Evolutionary conservation across 2,113 vertebrate genomes (phyloP).

Genomic region (Camarhynchus parvulus): DNA sequence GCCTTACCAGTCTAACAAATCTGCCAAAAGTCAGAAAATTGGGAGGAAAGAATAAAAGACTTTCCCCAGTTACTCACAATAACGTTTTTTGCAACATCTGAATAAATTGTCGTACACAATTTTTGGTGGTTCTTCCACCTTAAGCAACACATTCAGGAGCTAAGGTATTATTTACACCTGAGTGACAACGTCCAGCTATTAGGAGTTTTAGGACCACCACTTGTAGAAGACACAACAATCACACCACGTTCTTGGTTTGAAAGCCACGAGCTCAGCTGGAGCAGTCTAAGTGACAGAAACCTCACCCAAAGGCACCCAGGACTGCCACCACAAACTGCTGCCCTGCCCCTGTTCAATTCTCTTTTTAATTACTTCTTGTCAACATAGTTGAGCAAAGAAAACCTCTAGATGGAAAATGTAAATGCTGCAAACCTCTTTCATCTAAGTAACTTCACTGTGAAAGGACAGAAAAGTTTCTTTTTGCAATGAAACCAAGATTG

Average conservation of each 20-base stretch:
- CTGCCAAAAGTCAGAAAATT: neutral
- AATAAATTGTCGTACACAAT: rapidly evolving
- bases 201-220: neutral
- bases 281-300: neutral
- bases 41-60: neutral
- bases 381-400: neutral
- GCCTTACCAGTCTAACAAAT: neutral
- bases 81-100: neutral
- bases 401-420: neutral
- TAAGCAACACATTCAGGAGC: neutral
- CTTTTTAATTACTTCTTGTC: neutral
- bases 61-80: neutral
- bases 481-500: neutral
- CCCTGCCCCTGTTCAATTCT: neutral
- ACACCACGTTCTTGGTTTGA: neutral
- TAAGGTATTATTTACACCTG: neutral
- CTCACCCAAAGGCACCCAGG: neutral
- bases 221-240: neutral
- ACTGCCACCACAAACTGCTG: neutral
- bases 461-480: neutral
- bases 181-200: neutral
- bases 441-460: neutral
- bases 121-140: neutral
- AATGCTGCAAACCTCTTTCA: neutral
- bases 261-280: neutral